phyloP scores from a whole-genome alignment of 2,888 invertebrate species.

The Oligia fasciuncula region DNA sequence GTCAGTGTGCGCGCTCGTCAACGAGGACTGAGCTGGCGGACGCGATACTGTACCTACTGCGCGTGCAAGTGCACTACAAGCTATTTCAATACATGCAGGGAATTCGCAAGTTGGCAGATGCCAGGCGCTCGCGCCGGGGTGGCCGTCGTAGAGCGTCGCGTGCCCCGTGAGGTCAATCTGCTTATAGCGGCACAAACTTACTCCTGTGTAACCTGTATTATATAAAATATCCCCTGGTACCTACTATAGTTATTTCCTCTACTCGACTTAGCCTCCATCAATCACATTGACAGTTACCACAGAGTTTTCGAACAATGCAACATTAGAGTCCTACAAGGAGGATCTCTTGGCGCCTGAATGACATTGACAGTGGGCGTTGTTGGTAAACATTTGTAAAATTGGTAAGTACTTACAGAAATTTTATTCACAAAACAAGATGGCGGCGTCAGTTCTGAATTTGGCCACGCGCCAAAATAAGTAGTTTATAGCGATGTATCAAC shows the following conservation, averaged over 20 bases:
- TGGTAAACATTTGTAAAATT: constrained; percentile 2
- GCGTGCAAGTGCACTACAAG: constrained; percentile 81
- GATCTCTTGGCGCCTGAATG: not conserved
- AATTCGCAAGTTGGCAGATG: constrained; percentile 86
- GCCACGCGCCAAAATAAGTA: not conserved
- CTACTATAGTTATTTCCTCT: not conserved
- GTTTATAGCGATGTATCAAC: not conserved
- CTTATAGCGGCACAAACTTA: constrained; percentile 54
- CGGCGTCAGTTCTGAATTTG: not conserved
- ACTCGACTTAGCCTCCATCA: not conserved
- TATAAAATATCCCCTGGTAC: not conserved
- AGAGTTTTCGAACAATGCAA: constrained; percentile 8
- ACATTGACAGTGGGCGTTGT: not conserved
- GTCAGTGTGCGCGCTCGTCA: constrained; percentile 78
- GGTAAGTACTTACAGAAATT: not conserved
- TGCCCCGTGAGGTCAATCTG: constrained; percentile 74
- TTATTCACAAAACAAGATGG: not conserved
- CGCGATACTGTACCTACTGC: constrained; percentile 71
- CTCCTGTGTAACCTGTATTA: not conserved
- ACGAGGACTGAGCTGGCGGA: constrained; percentile 80
- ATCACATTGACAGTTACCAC: not conserved
- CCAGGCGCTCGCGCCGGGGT: constrained; percentile 66
- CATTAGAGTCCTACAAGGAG: not conserved
- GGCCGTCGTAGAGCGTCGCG: constrained; percentile 58
- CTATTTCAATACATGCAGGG: constrained; percentile 87